Conservation (phyloP, 2,797 vertebrate species). For the Tragopan temminckii region DNA sequence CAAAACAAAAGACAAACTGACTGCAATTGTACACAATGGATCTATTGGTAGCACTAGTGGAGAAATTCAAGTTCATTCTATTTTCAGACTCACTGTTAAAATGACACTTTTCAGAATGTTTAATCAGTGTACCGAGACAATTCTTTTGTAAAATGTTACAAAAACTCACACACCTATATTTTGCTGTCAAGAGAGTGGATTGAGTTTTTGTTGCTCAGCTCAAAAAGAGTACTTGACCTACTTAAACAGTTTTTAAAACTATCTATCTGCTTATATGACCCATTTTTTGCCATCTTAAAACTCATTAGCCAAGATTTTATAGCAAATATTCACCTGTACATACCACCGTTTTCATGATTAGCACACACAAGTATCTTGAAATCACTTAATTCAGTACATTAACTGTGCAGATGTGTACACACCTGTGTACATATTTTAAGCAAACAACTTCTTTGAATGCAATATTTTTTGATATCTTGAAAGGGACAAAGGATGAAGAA, state of each 20-base stretch:
- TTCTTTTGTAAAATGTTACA: neutral
- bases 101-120: neutral
- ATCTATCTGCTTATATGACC: neutral
- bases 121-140: neutral
- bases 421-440: neutral
- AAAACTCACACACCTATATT: neutral
- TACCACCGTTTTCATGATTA: neutral
- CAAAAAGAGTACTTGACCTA: neutral
- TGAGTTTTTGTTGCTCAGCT: neutral
- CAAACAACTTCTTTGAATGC: neutral
- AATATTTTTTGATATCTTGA: neutral
- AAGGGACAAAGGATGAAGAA: neutral
- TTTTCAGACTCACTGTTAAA: constrained; percentile 11
- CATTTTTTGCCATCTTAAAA: neutral
- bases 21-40: neutral
- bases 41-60: rapidly evolving
- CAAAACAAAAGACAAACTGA: neutral
- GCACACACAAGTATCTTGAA: neutral
- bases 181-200: neutral
- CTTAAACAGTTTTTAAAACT: neutral
- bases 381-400: neutral
- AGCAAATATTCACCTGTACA: neutral
- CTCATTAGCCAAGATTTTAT: neutral
- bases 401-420: neutral
- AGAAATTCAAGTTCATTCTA: neutral